Conservation (phyloP, 2,888 invertebrate genomes). For the Scaptomyza flava region DNA sequence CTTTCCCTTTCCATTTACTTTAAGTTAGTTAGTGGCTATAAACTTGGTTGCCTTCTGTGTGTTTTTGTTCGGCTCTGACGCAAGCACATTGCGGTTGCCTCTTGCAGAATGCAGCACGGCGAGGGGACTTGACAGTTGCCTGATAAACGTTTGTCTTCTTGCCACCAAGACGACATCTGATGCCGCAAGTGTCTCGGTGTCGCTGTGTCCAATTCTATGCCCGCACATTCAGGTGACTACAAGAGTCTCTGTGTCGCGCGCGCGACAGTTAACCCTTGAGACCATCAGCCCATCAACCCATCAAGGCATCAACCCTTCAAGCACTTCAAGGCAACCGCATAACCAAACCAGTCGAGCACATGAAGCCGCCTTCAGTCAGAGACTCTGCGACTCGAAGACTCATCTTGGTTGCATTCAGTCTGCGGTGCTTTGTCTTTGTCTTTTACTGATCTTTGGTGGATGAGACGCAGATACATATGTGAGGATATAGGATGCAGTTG, state of each 20-base stretch:
- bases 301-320: conserved; percentile 29
- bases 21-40: conserved; percentile 3
- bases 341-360: conserved; percentile 54
- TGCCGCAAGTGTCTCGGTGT: conserved; percentile 43
- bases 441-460: conserved; percentile 29
- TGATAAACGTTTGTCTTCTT: conserved; percentile 42
- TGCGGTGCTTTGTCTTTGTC: conserved; percentile 48
- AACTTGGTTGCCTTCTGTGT: conserved; percentile 13
- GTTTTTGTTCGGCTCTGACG: conserved; percentile 32
- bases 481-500: not conserved
- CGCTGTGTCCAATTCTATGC: conserved; percentile 10
- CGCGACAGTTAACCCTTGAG: conserved; percentile 22
- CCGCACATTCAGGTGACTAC: conserved; percentile 23
- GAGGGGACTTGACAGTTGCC: conserved; percentile 18
- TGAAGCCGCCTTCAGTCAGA: conserved; percentile 40
- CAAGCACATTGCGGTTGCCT: conserved; percentile 61
- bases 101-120: conserved; percentile 16
- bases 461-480: not conserved
- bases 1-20: not conserved
- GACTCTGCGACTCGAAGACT: conserved; percentile 5
- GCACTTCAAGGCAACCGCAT: conserved; percentile 66
- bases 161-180: conserved; percentile 24
- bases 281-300: not conserved
- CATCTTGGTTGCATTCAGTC: conserved; percentile 26
- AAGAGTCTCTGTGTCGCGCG: conserved; percentile 1